Percentiles rank a stretch among this genome's conserved stretches.
Evolutionary conservation across 2,113 vertebrate genomes (phyloP).

Genomic region (Tringa solitaria): DNA sequence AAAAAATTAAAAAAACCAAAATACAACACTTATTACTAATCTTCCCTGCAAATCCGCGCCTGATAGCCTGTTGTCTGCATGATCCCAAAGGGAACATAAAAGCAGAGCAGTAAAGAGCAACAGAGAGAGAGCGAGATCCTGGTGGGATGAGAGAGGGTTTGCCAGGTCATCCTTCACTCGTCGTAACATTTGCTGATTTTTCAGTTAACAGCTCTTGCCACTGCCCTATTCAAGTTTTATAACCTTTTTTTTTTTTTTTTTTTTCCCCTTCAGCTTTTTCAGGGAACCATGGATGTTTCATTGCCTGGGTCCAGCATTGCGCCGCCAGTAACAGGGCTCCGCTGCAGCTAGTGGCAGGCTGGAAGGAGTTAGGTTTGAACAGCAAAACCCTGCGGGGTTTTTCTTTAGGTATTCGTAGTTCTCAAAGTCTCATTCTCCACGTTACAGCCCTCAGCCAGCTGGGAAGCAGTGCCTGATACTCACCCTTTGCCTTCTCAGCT

Average conservation of each 20-base stretch:
- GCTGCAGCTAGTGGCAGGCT: neutral
- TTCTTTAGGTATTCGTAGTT: neutral
- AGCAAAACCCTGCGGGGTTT: neutral
- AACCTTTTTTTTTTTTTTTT: neutral
- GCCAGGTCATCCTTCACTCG: neutral
- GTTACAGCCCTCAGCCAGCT: neutral
- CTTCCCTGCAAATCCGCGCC: neutral
- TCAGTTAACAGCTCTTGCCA: neutral
- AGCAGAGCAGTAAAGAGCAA: neutral
- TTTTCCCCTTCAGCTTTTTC: neutral
- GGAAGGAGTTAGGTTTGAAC: neutral
- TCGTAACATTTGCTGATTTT: neutral
- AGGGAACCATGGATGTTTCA: neutral
- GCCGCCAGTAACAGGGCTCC: neutral
- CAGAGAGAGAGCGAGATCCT: neutral
- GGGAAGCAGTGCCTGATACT: neutral
- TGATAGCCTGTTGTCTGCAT: neutral
- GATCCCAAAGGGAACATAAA: neutral
- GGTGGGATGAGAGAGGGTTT: neutral
- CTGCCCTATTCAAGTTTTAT: neutral
- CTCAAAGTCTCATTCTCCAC: neutral
- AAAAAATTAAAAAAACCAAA: neutral
- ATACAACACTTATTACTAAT: neutral
- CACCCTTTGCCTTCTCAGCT: neutral
- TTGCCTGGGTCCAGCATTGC: fast-evolving